phyloP scores from a whole-genome alignment of 2,113 vertebrate genomes.

The Halcyon senegalensis region DNA sequence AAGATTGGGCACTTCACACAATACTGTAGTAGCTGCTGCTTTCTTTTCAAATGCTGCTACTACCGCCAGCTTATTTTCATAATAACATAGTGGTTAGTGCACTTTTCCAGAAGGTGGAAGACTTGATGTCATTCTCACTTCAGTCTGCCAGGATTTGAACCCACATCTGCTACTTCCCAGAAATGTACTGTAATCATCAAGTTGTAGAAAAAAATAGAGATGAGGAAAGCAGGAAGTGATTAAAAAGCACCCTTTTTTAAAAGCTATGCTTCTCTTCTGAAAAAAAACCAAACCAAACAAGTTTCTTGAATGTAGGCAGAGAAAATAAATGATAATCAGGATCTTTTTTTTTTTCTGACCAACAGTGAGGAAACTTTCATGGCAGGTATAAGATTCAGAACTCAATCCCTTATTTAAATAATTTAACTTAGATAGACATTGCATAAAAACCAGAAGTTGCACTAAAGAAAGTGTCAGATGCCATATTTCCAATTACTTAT shows the following conservation, averaged over 20 bases:
- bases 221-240: not conserved
- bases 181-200: not conserved
- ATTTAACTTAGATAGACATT: not conserved
- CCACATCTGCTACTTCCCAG: not conserved
- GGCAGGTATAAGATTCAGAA: not conserved
- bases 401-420: not conserved
- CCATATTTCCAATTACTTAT: rapidly evolving
- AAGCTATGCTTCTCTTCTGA: not conserved
- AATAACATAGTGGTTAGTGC: not conserved
- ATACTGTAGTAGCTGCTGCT: not conserved
- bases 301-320: not conserved
- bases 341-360: not conserved
- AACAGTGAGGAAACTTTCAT: not conserved
- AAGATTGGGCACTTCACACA: not conserved
- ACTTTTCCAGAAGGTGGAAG: not conserved
- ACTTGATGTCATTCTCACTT: not conserved
- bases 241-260: not conserved
- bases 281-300: not conserved
- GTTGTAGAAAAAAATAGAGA: not conserved
- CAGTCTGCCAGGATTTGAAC: not conserved
- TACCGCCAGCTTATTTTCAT: not conserved
- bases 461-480: not conserved
- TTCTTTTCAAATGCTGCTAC: not conserved
- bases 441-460: rapidly evolving
- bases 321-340: not conserved